Percentiles rank a stretch among this genome's conserved stretches.
Conservation (phyloP, 1,140 invertebrate genomes). For the Drosophila neocordata region DNA sequence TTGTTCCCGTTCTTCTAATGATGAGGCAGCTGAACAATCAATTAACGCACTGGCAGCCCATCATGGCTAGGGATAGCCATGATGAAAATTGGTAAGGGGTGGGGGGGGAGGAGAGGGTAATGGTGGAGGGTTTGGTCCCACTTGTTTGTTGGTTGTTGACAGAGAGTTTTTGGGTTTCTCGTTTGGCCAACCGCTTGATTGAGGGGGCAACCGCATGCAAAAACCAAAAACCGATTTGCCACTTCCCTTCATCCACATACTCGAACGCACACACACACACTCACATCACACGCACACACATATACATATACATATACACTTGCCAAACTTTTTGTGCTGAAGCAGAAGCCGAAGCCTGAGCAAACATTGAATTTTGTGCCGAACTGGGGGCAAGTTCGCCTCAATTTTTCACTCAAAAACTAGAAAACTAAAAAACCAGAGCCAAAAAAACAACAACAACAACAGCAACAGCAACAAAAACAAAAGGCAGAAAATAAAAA, state of each 20-base stretch:
- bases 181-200: slow-evolving; percentile 60
- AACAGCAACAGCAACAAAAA: neutral
- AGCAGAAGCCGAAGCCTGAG: neutral
- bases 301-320: neutral
- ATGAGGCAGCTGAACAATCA: slow-evolving; percentile 63
- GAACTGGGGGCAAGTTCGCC: neutral
- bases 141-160: slow-evolving; percentile 38
- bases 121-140: neutral
- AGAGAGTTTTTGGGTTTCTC: slow-evolving; percentile 26
- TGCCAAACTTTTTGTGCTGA: slow-evolving; percentile 8
- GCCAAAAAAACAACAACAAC: neutral
- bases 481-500: neutral
- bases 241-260: neutral
- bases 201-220: slow-evolving; percentile 54
- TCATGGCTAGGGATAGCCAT: slow-evolving; percentile 41
- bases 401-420: neutral
- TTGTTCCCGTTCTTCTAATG: slow-evolving; percentile 26
- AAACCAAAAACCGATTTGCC: slow-evolving; percentile 52
- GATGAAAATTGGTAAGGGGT: neutral
- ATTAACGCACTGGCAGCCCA: slow-evolving; percentile 54
- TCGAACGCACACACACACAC: neutral
- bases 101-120: slow-evolving; percentile 6
- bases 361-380: slow-evolving; percentile 16
- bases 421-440: neutral
- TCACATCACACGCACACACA: neutral